Conservation (phyloP, 2,113 vertebrate genomes). For the Glaucidium brasilianum region DNA sequence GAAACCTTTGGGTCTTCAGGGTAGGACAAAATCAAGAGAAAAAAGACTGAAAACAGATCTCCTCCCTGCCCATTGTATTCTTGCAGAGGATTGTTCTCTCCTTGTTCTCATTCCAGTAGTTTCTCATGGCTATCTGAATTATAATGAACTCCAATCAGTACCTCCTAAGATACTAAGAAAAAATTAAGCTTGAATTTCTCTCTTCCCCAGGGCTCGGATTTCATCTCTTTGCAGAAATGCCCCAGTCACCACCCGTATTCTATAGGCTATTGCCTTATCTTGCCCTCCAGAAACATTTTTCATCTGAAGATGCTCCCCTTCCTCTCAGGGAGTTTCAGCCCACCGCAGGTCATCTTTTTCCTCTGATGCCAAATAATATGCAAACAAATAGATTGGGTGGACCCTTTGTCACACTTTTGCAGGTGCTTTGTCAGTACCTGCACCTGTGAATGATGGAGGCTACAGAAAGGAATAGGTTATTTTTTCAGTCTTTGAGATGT, state of each 20-base stretch:
- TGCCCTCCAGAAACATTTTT: not conserved
- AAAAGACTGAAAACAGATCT: not conserved
- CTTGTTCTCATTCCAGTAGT: not conserved
- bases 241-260: accelerated
- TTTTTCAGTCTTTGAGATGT: not conserved
- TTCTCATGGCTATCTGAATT: not conserved
- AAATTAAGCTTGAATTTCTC: not conserved
- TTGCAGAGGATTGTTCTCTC: not conserved
- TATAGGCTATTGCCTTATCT: not conserved
- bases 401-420: not conserved
- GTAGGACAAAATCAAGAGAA: not conserved
- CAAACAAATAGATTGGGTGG: not conserved
- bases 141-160: not conserved
- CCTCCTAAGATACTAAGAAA: not conserved
- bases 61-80: not conserved
- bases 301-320: not conserved
- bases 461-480: not conserved
- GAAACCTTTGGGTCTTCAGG: not conserved
- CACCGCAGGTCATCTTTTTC: not conserved
- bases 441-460: not conserved
- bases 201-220: not conserved
- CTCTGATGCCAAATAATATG: not conserved
- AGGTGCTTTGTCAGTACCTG: accelerated
- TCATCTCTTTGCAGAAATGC: not conserved
- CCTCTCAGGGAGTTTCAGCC: not conserved